Percentiles rank a stretch among this genome's conserved stretches.
These are phyloP conservation scores for Zaprionus inermis DNA, from an alignment of 1,140 invertebrate species.

Conservation along the genomic window DNA sequence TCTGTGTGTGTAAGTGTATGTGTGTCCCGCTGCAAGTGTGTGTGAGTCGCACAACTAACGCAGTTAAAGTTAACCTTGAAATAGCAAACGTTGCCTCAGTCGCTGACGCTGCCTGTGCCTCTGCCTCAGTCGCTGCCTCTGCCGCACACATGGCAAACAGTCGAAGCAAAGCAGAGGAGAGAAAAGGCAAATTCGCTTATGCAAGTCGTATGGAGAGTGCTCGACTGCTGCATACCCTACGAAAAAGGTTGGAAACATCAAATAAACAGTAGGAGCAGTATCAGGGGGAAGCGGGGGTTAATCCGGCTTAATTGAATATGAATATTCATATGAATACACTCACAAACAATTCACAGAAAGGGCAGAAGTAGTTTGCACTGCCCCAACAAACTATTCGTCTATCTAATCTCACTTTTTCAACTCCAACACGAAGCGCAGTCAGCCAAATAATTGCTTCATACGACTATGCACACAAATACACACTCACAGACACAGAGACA, in stretches of 20 bases:
- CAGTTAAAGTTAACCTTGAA: slow-evolving; percentile 77
- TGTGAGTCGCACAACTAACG: slow-evolving; percentile 60
- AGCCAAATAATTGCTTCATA: slow-evolving; percentile 77
- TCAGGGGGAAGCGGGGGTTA: not conserved
- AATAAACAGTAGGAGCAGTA: not conserved
- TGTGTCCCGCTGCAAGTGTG: slow-evolving; percentile 4
- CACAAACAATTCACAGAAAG: not conserved
- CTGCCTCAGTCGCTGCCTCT: not conserved
- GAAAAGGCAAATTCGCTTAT: slow-evolving; percentile 21
- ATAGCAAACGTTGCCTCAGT: slow-evolving; percentile 63
- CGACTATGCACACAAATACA: slow-evolving; percentile 39
- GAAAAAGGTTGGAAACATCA: not conserved
- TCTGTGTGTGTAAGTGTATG: not conserved
- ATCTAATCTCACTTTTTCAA: slow-evolving; percentile 66
- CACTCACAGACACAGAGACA: no score
- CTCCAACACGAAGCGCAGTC: slow-evolving; percentile 52
- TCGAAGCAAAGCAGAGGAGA: slow-evolving; percentile 40
- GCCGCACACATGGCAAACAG: slow-evolving; percentile 44
- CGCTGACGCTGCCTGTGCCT: not conserved
- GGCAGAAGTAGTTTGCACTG: slow-evolving; percentile 51
- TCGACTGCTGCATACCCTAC: slow-evolving; percentile 12
- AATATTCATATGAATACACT: not conserved
- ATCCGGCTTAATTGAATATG: not conserved
- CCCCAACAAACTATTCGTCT: slow-evolving; percentile 70
- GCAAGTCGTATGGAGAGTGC: not conserved